Evolutionary conservation across 2,797 vertebrate genomes (phyloP).

Genomic region (Bryconaethiops microstoma): DNA sequence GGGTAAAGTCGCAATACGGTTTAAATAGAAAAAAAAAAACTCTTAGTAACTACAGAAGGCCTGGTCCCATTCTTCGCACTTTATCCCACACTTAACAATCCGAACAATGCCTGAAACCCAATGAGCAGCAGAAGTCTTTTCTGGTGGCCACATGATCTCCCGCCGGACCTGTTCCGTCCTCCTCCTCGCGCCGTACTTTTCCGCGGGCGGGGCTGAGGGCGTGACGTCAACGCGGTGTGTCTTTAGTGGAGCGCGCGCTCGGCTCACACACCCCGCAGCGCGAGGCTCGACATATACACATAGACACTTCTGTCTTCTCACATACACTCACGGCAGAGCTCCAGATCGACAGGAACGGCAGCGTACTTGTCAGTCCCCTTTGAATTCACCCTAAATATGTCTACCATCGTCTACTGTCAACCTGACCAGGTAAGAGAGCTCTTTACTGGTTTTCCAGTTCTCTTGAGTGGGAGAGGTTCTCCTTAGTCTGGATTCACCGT

Average conservation of each 20-base stretch:
- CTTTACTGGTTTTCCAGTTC: too few relatives aligned
- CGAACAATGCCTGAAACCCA: not conserved
- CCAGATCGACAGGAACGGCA: slow-evolving; percentile 3
- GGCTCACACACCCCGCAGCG: slow-evolving; percentile 10
- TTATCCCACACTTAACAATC: not conserved
- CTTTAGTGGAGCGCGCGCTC: slow-evolving; percentile 60
- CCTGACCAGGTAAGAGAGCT: slow-evolving; percentile 76
- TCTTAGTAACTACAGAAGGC: not conserved
- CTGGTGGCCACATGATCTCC: not conserved
- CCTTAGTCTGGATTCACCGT: too few relatives aligned
- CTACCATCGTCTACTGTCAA: slow-evolving; percentile 75
- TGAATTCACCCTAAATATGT: slow-evolving; percentile 83
- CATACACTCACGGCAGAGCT: not conserved
- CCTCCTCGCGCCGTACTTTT: slow-evolving; percentile 48
- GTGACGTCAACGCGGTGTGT: slow-evolving; percentile 49
- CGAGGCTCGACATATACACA: not conserved
- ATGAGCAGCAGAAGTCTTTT: not conserved
- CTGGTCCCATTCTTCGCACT: not conserved
- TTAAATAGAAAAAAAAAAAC: too few relatives aligned
- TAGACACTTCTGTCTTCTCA: not conserved
- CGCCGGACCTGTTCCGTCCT: slow-evolving; percentile 11
- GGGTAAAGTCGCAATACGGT: too few relatives aligned
- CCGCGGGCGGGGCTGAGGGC: slow-evolving; percentile 48
- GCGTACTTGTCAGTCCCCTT: slow-evolving; percentile 65
- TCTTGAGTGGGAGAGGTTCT: too few relatives aligned